Conservation (phyloP, 2,113 vertebrate species). For the Tamias sibiricus region DNA sequence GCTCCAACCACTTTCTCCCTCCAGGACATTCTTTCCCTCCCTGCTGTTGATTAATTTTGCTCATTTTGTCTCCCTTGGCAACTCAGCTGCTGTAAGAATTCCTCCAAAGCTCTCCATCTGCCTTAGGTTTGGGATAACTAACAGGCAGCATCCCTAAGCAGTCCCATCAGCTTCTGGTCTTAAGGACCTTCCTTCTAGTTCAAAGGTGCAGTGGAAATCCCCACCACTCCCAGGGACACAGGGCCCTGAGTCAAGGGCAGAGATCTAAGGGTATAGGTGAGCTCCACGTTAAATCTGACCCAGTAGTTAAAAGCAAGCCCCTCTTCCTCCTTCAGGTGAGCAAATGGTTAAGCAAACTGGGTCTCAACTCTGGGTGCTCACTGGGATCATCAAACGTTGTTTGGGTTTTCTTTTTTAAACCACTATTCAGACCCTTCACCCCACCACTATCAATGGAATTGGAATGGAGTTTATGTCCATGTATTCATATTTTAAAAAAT, state of each 20-base stretch:
- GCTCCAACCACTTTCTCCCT: constrained; percentile 48
- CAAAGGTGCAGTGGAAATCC: neutral
- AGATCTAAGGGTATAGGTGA: neutral
- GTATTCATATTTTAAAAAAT: neutral
- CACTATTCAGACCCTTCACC: neutral
- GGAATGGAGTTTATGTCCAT: neutral
- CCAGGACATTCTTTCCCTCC: constrained; percentile 56
- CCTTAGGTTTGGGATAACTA: neutral
- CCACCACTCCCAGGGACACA: neutral
- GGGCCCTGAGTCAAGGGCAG: neutral
- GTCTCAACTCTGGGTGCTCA: neutral
- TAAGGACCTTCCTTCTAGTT: neutral
- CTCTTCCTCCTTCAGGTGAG: neutral
- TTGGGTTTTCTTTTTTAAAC: neutral
- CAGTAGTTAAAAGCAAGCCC: neutral
- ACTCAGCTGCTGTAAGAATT: constrained; percentile 51
- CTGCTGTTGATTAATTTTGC: constrained; percentile 72
- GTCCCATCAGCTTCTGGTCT: neutral
- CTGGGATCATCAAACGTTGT: neutral
- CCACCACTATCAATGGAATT: neutral
- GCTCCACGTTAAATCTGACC: neutral
- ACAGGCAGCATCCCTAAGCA: neutral
- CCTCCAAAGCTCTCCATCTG: neutral
- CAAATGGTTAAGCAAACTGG: neutral
- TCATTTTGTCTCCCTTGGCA: constrained; percentile 80